These are phyloP conservation scores for Helicoverpa armigera DNA, from an alignment of 1,140 invertebrate genomes.

Conservation along the genomic window DNA sequence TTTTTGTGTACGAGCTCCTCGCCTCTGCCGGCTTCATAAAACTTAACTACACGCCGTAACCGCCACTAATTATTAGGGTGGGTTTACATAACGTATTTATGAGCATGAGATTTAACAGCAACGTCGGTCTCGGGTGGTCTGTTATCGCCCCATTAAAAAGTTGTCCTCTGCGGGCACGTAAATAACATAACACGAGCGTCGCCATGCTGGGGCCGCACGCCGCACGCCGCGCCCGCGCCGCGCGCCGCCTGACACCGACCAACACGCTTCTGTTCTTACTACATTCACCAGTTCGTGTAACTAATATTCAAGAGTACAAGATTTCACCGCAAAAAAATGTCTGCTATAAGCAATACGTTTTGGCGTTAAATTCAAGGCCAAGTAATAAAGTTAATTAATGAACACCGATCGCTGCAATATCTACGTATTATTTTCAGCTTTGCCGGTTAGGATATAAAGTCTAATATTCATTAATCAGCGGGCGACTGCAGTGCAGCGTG, in stretches of 20 bases:
- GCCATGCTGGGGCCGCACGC: constrained; percentile 43
- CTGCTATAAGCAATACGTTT: constrained; percentile 15
- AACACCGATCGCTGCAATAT: not conserved
- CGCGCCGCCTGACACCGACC: constrained; percentile 5
- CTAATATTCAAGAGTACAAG: not conserved
- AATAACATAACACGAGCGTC: constrained; percentile 77
- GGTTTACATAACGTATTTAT: constrained; percentile 86
- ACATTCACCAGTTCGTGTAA: not conserved
- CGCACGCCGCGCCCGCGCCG: not conserved
- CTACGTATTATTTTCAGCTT: constrained; percentile 31
- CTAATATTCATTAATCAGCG: constrained; percentile 46
- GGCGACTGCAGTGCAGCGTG: constrained; percentile 45
- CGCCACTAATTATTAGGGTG: constrained; percentile 85
- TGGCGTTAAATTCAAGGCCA: constrained; percentile 10
- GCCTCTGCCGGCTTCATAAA: constrained; percentile 78
- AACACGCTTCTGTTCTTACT: constrained; percentile 14
- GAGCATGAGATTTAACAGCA: constrained; percentile 83
- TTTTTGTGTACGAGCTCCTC: constrained; percentile 77
- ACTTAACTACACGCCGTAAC: constrained; percentile 84
- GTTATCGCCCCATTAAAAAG: constrained; percentile 85
- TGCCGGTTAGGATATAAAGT: constrained; percentile 21
- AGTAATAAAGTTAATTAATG: constrained; percentile 39
- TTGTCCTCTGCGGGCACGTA: constrained; percentile 80
- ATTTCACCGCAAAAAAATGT: not conserved
- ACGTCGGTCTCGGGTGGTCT: constrained; percentile 80